These are phyloP conservation scores for Triplophysa bombifrons DNA, from an alignment of 2,797 vertebrate genomes.

Conservation along the genomic window DNA sequence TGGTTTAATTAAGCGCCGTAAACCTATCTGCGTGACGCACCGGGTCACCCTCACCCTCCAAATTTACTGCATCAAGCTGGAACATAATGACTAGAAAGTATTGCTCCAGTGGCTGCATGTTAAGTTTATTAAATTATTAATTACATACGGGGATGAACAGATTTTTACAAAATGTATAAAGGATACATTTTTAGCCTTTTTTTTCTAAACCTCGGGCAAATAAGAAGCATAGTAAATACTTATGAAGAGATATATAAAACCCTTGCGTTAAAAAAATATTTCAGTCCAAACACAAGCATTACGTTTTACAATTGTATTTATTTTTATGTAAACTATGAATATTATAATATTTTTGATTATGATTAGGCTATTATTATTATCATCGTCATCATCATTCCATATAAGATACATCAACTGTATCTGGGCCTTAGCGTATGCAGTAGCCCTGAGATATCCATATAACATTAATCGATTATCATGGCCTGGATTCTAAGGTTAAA, in stretches of 20 bases:
- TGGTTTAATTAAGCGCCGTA: conserved; percentile 47
- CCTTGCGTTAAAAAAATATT: background rate
- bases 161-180: background rate
- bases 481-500: background rate
- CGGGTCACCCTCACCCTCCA: conserved; percentile 10
- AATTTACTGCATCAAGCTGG: conserved; percentile 33
- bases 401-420: background rate
- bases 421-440: background rate
- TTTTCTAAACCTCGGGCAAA: background rate
- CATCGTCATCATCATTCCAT: too few species aligned
- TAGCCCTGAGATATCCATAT: background rate
- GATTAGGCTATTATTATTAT: background rate
- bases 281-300: too few species aligned
- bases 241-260: background rate
- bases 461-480: background rate
- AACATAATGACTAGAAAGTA: conserved; percentile 18
- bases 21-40: conserved; percentile 20
- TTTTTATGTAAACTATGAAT: background rate
- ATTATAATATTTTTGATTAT: background rate
- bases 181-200: background rate
- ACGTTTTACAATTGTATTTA: background rate
- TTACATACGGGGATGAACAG: background rate
- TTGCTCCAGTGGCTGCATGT: conserved; percentile 6
- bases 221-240: background rate
- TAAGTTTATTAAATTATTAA: conserved; percentile 10